Evolutionary conservation across 2,888 invertebrate genomes (phyloP).

Genomic region (Leptopilina drosophilae): DNA sequence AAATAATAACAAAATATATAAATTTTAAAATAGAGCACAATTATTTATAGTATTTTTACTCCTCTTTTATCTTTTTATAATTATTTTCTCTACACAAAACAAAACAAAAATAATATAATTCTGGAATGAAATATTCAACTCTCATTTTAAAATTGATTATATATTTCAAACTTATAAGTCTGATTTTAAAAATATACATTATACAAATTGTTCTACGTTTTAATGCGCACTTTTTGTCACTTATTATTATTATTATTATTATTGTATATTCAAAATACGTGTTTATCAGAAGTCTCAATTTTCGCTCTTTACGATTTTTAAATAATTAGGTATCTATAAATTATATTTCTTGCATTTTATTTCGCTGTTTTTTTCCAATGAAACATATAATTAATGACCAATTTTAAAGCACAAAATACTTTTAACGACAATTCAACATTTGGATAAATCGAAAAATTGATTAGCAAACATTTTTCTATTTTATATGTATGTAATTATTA

Average conservation of each 20-base stretch:
- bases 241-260: neutral
- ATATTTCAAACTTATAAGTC: constrained; percentile 7
- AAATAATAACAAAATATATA: constrained; percentile 27
- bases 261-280: neutral
- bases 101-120: too few relatives aligned
- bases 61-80: neutral
- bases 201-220: constrained; percentile 28
- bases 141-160: neutral
- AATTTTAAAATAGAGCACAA: constrained; percentile 9
- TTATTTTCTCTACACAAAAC: too few relatives aligned
- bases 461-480: neutral
- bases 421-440: constrained; percentile 2
- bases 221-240: constrained; percentile 1
- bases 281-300: neutral
- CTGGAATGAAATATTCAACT: too few relatives aligned
- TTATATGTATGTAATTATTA: neutral
- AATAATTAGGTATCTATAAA: neutral
- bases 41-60: constrained; percentile 15
- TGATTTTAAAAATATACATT: constrained; percentile 23
- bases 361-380: neutral
- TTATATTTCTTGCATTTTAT: neutral
- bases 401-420: constrained; percentile 13
- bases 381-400: constrained; percentile 8
- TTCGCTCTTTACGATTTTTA: neutral
- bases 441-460: constrained; percentile 28